A percentile compares a stretch with the other conserved stretches of the same genome.
Evolutionary conservation across 2,113 vertebrate species (phyloP).

Genomic region (Pardalotus punctatus): DNA sequence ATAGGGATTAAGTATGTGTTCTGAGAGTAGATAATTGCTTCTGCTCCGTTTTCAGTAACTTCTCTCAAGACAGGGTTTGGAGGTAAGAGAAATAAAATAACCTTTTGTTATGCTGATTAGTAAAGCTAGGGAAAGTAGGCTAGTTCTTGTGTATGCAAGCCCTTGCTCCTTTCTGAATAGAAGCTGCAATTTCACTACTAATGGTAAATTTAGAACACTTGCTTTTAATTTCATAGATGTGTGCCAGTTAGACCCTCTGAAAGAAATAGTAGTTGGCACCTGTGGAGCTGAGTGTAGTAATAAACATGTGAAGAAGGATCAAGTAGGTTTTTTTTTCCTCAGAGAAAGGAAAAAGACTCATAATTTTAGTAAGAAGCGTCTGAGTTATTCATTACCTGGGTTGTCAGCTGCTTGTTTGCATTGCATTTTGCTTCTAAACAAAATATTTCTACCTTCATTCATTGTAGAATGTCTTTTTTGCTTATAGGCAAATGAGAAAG

Average conservation of each 20-base stretch:
- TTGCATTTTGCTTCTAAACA: conserved; percentile 23
- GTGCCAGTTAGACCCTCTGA: neutral
- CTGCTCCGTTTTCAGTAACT: conserved; percentile 37
- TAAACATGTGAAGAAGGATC: neutral
- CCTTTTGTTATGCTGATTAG: conserved; percentile 47
- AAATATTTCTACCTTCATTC: neutral
- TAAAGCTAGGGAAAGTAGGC: conserved; percentile 3
- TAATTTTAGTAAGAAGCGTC: neutral
- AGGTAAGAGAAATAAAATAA: conserved; percentile 16
- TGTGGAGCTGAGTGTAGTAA: neutral
- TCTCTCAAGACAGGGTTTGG: neutral
- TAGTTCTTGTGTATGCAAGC: neutral
- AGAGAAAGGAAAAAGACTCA: neutral
- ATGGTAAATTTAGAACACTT: neutral
- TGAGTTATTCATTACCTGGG: neutral
- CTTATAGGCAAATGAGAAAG: conserved; percentile 53
- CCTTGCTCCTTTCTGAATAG: neutral
- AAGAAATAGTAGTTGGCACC: neutral
- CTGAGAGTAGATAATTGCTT: conserved; percentile 36
- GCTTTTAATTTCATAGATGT: neutral
- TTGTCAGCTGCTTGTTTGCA: conserved; percentile 11
- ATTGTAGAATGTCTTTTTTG: conserved; percentile 46
- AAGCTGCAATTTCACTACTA: conserved; percentile 1
- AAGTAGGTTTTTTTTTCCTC: neutral
- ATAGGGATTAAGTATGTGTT: conserved; percentile 21